A percentile compares a stretch with the other conserved stretches of the same genome.
These are phyloP conservation scores for Calameuta idolon DNA, from an alignment of 2,888 invertebrate species.

Conservation along the genomic window DNA sequence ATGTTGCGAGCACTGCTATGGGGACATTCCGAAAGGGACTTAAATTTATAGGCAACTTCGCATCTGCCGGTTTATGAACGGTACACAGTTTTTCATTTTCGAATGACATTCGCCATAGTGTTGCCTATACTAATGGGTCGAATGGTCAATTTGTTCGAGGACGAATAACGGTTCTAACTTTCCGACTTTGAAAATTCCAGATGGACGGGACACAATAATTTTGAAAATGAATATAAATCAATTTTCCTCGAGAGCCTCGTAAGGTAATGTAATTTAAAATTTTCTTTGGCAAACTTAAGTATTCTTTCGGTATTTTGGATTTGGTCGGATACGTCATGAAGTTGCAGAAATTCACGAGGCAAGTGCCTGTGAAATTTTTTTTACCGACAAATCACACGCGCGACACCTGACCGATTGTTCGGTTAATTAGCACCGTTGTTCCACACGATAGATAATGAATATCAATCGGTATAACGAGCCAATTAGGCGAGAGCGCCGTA, in stretches of 20 bases:
- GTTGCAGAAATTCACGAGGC: conserved; percentile 13
- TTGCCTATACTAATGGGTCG: background rate
- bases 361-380: conserved; percentile 36
- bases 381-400: conserved; percentile 28
- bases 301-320: background rate
- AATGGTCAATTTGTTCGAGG: conserved; percentile 57
- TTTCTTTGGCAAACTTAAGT: conserved; percentile 10
- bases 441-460: conserved; percentile 41
- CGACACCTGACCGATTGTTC: conserved; percentile 22
- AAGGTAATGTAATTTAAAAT: conserved; percentile 21
- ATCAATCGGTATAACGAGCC: conserved; percentile 60
- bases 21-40: background rate
- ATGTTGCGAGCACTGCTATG: background rate
- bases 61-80: background rate
- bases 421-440: conserved; percentile 41
- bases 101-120: background rate
- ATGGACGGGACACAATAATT: conserved; percentile 15
- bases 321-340: background rate
- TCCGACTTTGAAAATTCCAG: background rate
- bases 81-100: background rate
- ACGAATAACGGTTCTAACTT: conserved; percentile 42
- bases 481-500: conserved; percentile 41
- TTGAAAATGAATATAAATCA: conserved; percentile 13
- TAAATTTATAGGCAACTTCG: background rate
- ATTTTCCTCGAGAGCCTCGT: conserved; percentile 25